Conservation (phyloP, 2,888 invertebrate species). For the Yponomeuta malinellus region DNA sequence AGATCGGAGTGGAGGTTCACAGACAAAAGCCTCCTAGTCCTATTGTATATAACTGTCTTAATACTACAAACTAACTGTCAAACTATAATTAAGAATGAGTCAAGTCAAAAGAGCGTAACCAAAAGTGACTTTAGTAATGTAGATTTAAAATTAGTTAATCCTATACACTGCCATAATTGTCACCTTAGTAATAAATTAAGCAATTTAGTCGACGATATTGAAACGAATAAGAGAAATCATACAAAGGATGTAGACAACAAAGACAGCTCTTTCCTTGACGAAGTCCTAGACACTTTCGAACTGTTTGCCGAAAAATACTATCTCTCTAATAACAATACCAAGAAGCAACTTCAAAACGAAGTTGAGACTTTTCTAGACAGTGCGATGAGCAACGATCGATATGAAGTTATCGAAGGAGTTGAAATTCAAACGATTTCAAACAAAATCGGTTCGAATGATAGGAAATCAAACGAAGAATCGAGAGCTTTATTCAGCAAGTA, state of each 20-base stretch:
- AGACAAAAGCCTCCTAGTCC: constrained; percentile 37
- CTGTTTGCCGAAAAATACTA: constrained; percentile 45
- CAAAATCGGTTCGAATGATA: constrained; percentile 24
- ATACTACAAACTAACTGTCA: constrained; percentile 45
- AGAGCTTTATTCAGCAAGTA: constrained; percentile 58
- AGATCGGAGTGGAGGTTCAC: constrained; percentile 48
- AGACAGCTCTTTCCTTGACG: constrained; percentile 34
- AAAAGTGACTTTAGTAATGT: constrained; percentile 46
- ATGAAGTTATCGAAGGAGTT: constrained; percentile 76
- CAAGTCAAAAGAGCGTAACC: constrained; percentile 49
- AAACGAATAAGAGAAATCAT: constrained; percentile 23
- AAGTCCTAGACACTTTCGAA: constrained; percentile 46
- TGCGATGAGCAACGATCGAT: constrained; percentile 70
- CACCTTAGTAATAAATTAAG: constrained; percentile 39
- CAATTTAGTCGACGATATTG: constrained; percentile 32
- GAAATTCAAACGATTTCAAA: constrained; percentile 55
- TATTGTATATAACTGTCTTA: constrained; percentile 46
- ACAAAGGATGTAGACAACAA: constrained; percentile 25
- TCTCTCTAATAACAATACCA: constrained; percentile 38
- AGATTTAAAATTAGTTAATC: constrained; percentile 51
- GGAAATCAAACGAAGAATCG: constrained; percentile 32
- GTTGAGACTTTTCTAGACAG: constrained; percentile 76
- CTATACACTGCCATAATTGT: constrained; percentile 68
- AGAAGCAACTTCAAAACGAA: constrained; percentile 59
- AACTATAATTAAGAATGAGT: constrained; percentile 34